Evolutionary conservation across 1,140 invertebrate genomes (phyloP).

Genomic region (Doryteuthis pealeii): DNA sequence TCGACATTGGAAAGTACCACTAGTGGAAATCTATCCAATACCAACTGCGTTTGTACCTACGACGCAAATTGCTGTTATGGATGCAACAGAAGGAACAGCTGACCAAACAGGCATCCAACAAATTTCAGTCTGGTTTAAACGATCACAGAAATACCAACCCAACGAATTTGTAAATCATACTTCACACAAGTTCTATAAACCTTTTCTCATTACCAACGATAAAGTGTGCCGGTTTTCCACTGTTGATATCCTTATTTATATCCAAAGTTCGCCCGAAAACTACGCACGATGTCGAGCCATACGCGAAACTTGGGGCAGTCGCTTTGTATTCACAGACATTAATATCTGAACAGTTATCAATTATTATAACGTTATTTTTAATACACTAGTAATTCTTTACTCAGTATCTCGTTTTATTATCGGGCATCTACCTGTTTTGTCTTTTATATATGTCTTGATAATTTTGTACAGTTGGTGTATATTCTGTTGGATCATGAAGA

Average conservation of each 20-base stretch:
- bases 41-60: background rate
- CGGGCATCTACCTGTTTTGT: too few relatives aligned
- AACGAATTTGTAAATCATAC: background rate
- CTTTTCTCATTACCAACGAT: background rate
- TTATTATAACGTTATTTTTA: too few relatives aligned
- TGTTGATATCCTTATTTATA: slow-evolving; percentile 5
- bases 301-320: slow-evolving; percentile 52
- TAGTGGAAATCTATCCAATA: background rate
- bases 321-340: slow-evolving; percentile 16
- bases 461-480: too few relatives aligned
- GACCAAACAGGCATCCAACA: too few relatives aligned
- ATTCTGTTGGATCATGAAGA: too few relatives aligned
- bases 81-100: too few relatives aligned
- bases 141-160: background rate
- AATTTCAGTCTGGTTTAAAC: too few relatives aligned
- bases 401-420: too few relatives aligned
- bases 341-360: slow-evolving; percentile 64
- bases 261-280: slow-evolving; percentile 18
- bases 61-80: too few relatives aligned
- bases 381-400: too few relatives aligned
- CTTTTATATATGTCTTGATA: too few relatives aligned
- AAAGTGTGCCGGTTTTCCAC: background rate
- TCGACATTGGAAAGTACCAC: background rate
- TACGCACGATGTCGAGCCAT: slow-evolving; percentile 36
- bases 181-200: background rate